These are phyloP conservation scores for Falco punctatus DNA, from an alignment of 2,113 vertebrate species.

Conservation along the genomic window DNA sequence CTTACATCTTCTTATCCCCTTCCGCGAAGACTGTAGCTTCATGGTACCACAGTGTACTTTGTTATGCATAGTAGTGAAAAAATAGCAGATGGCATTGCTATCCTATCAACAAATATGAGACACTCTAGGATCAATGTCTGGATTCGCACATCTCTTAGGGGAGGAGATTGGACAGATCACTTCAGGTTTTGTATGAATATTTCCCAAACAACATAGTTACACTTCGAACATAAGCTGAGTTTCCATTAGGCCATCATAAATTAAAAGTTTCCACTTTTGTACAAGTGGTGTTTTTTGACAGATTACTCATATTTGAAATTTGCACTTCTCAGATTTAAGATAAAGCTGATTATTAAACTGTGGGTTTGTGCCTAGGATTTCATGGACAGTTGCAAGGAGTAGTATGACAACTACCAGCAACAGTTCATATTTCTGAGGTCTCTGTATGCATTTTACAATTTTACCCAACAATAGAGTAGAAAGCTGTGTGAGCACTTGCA, in stretches of 20 bases:
- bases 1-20: neutral
- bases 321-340: neutral
- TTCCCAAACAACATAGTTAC: neutral
- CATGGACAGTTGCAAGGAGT: neutral
- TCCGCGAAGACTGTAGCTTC: neutral
- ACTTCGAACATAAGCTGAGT: neutral
- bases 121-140: neutral
- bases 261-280: neutral
- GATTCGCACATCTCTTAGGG: neutral
- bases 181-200: neutral
- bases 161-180: neutral
- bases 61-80: neutral
- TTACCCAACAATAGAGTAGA: neutral
- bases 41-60: accelerated
- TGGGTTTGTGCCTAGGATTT: neutral
- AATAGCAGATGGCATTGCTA: neutral
- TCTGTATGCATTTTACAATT: neutral
- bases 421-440: neutral
- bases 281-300: too few species aligned
- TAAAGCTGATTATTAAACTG: neutral
- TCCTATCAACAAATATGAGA: neutral
- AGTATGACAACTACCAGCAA: neutral
- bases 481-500: neutral
- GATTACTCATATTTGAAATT: neutral
- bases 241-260: neutral